These are phyloP conservation scores for Phenganax stokvisi DNA, from an alignment of 92 coral and sea anemone species.

Conservation along the genomic window DNA sequence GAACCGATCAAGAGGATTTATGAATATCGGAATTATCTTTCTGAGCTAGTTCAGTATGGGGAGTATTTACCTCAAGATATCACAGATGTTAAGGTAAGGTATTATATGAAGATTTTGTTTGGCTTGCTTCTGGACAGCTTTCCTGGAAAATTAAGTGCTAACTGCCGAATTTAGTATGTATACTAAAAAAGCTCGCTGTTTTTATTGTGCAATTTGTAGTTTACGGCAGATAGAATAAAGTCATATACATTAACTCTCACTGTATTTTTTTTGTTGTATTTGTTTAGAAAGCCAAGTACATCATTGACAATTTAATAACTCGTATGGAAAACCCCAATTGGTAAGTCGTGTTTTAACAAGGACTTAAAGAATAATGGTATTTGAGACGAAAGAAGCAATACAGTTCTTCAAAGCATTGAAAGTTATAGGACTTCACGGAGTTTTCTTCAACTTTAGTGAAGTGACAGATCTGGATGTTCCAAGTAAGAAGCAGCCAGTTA, in stretches of 20 bases:
- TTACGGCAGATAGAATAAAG: not conserved
- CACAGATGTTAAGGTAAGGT: constrained; percentile 62
- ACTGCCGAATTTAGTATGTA: no score
- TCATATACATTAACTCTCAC: not conserved
- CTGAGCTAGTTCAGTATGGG: constrained; percentile 63
- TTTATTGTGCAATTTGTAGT: no score
- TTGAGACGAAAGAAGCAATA: no score
- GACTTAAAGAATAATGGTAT: not conserved
- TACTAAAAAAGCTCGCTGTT: no score
- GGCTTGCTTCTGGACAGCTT: not conserved
- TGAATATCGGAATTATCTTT: constrained; percentile 65
- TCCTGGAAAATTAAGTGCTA: no score
- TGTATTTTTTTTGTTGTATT: not conserved
- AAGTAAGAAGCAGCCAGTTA: constrained; percentile 4
- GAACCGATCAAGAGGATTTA: constrained; percentile 80
- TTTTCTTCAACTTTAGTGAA: constrained; percentile 7
- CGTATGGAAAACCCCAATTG: constrained; percentile 32
- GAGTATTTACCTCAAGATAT: constrained; percentile 61
- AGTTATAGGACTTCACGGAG: not conserved
- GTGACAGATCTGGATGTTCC: constrained; percentile 6
- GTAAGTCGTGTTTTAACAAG: not conserved
- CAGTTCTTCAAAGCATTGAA: no score
- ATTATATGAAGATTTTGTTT: not conserved
- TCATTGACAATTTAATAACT: constrained; percentile 10
- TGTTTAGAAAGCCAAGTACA: constrained; percentile 31